phyloP scores from a whole-genome alignment of 2,888 invertebrate species.

The Dilophus febrilis region DNA sequence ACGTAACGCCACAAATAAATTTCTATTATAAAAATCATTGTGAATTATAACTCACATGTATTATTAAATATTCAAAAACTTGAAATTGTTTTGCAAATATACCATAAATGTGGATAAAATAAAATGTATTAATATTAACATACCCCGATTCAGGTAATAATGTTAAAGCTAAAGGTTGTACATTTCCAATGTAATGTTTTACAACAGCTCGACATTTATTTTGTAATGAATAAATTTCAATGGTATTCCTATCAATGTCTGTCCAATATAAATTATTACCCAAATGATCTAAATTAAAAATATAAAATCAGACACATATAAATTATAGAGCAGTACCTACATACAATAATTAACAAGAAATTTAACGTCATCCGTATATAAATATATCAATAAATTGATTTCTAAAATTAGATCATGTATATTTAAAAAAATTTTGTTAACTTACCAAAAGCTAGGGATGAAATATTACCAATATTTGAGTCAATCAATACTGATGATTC shows the following conservation, averaged over 20 bases:
- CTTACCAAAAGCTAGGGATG: constrained; percentile 41
- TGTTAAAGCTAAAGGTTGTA: constrained; percentile 50
- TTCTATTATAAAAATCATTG: constrained; percentile 33
- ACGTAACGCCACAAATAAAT: constrained; percentile 44
- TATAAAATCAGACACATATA: too few relatives aligned
- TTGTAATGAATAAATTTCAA: constrained; percentile 48
- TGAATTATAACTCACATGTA: too few relatives aligned
- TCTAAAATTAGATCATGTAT: not conserved
- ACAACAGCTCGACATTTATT: constrained; percentile 41
- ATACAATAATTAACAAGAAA: not conserved
- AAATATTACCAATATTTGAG: constrained; percentile 32
- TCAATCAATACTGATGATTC: constrained; percentile 21
- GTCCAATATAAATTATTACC: constrained; percentile 59
- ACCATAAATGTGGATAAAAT: not conserved
- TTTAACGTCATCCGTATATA: too few relatives aligned
- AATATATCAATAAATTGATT: not conserved
- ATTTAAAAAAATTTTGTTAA: constrained; percentile 4
- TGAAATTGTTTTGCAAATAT: not conserved
- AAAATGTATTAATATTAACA: constrained; percentile 9
- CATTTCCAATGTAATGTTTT: constrained; percentile 36
- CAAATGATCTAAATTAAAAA: constrained; percentile 52
- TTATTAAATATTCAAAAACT: too few relatives aligned
- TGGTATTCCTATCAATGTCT: constrained; percentile 40
- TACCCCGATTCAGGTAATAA: constrained; percentile 50
- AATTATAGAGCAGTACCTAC: not conserved